A percentile compares a stretch with the other conserved stretches of the same genome.
phyloP scores from a whole-genome alignment of 2,113 vertebrate species.

The Cacatua alba region DNA sequence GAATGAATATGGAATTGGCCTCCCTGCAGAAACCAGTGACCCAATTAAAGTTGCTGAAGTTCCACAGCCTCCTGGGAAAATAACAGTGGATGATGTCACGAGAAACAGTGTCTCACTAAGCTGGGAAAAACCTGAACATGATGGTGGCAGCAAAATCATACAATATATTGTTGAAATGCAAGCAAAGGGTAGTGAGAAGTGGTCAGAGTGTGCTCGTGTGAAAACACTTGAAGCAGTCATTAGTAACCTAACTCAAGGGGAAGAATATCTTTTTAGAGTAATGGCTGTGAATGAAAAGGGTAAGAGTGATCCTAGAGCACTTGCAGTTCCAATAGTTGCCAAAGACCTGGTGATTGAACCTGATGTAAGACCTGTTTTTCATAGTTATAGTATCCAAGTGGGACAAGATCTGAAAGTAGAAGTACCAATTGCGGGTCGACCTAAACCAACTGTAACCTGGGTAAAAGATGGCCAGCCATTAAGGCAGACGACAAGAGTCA shows the following conservation, averaged over 20 bases:
- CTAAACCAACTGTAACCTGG: slow-evolving; percentile 91
- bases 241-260: slow-evolving; percentile 89
- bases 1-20: slow-evolving; percentile 91
- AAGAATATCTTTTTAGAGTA: slow-evolving; percentile 94
- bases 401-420: slow-evolving; percentile 92
- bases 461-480: slow-evolving; percentile 88
- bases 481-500: slow-evolving; percentile 93
- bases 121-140: slow-evolving; percentile 96
- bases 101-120: slow-evolving; percentile 92
- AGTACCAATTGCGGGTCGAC: slow-evolving; percentile 91
- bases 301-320: slow-evolving; percentile 92
- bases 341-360: slow-evolving; percentile 96
- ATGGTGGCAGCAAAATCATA: slow-evolving; percentile 94
- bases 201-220: slow-evolving; percentile 90
- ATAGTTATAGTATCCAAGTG: slow-evolving; percentile 90
- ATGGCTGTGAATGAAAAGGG: slow-evolving; percentile 96
- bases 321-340: slow-evolving; percentile 90
- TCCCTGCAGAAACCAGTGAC: slow-evolving; percentile 88
- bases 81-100: slow-evolving; percentile 92
- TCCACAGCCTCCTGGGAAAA: slow-evolving; percentile 91
- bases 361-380: slow-evolving; percentile 90
- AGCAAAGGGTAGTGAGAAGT: slow-evolving; percentile 91
- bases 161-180: slow-evolving; percentile 96
- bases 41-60: slow-evolving; percentile 96
- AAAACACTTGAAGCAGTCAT: slow-evolving; percentile 91